Evolutionary conservation across 2,888 invertebrate species (phyloP), one percentile per base, ranked within the genome.

Genomic region (Camptogramma bilineatum): DNA sequence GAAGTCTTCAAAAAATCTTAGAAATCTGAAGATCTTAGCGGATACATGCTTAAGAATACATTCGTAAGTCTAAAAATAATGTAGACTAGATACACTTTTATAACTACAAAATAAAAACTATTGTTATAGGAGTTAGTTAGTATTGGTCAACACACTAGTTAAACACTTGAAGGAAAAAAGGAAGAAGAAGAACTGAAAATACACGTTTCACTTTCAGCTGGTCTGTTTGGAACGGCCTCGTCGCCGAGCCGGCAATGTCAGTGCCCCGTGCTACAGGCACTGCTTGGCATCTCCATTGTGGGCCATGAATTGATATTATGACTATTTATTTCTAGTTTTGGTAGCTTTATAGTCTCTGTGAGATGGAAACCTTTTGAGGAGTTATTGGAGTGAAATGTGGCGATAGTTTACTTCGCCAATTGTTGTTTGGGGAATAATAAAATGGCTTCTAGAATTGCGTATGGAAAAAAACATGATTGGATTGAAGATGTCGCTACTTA

Each of bases 241-340:
- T 21, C 21, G 21, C 21, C 4, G n/a, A n/a, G n/a, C n/a, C 34
- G 4, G 16, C 10, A 42, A 16, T 21, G 3, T 13, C 21, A 1
- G 21, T 7, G 17, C n/a, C 42, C n/a, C 16, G 48, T 56, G 56
- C 56, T 56, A 17, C 10, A 9, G 16, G 9, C 34, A 39, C 42
- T 21, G 42, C 53, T 34, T 17, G 28, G 83, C 81, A 84, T 89
- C 89, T 88, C 86, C 87, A 87, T 89, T 85, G 81, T 78, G 74
- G 75, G 80, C 87, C 86, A 88, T 87, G 86, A 87, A 88, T 88
- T 87, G 84, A 83, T 84, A 83, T 83, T 75, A 76, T 73, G 72
- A 63, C 69, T 80, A 69, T 74, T 77, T 79, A 80, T 77, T 71
- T 53, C 62, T 74, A 70, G 65, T 70, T 61, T 70, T 69, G 66